Percentiles rank a stretch among this genome's conserved stretches.
Evolutionary conservation across 1,140 invertebrate genomes (phyloP).

Genomic region (Holotrichia oblita): DNA sequence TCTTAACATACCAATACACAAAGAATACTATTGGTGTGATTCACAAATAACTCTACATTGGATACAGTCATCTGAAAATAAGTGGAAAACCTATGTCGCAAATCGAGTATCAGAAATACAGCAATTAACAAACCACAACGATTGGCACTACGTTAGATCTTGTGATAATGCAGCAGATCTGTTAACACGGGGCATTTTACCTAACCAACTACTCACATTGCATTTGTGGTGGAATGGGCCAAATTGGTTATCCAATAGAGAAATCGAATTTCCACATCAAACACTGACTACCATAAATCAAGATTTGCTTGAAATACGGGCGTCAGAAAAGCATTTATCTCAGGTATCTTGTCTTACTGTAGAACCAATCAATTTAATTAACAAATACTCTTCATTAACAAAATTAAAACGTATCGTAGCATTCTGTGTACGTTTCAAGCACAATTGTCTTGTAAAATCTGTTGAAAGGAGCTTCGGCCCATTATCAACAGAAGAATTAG

Average conservation of each 20-base stretch:
- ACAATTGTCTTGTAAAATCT: neutral
- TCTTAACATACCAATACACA: neutral
- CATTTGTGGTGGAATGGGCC: conserved; percentile 32
- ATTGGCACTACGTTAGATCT: conserved; percentile 24
- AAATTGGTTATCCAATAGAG: neutral
- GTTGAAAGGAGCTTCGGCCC: neutral
- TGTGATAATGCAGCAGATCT: conserved; percentile 25
- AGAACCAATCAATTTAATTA: neutral
- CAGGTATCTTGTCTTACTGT: too few relatives aligned
- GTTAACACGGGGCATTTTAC: neutral
- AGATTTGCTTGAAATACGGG: too few relatives aligned
- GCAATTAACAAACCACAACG: neutral
- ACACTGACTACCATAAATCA: too few relatives aligned
- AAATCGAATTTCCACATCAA: neutral
- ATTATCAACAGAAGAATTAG: neutral
- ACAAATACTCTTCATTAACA: neutral
- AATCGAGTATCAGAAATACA: conserved; percentile 12
- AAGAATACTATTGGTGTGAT: conserved; percentile 12
- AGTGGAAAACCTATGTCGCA: conserved; percentile 19
- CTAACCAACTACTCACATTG: neutral
- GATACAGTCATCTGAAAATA: neutral
- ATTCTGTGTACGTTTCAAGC: neutral
- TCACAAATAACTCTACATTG: conserved; percentile 13
- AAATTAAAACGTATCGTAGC: neutral
- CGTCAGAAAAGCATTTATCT: too few relatives aligned